Base-by-base conservation (phyloP, 1,140 invertebrate genomes). In the Ridgeia piscesae region DNA sequence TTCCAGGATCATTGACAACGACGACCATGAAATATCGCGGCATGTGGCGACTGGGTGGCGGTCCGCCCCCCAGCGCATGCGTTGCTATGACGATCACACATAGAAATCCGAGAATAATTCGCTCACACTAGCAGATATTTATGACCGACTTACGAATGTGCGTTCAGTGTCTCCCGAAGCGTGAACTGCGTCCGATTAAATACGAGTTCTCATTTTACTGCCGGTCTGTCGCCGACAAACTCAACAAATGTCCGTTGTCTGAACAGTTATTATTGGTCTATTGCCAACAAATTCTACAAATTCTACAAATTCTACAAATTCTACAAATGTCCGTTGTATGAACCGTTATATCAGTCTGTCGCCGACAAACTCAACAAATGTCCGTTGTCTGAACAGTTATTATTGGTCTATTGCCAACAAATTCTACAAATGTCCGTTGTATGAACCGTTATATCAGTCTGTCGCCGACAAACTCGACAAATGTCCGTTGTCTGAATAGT, bases 61-160 rank as follows among this genome's bases (percentile, higher is more conserved):
- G 27, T 21, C 58, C 58, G 58, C 58, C 58, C 27, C 58, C 58
- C 14, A 21, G 27, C 17, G 17, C 27, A 77, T 77, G 58, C 58
- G 58, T 77, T 77, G 58, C 58, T 77, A 77, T 77, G 58, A 77
- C 58, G 27, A 77, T 77, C 58, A 77, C 58, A 77, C 58, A 77
- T 77, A 77, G 58, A 77, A 77, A 77, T 77, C 58, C 58, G 58
- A 77, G 58, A 77, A 77, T 77, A 77, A 77, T 77, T 77, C 58
- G 58, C 58, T 77, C 58, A 77, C 58, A 77, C 58, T 77, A 77
- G 58, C 58, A 77, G 14, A 77, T 77, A 77, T 77, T 77, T 77
- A 77, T 77, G 58, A 77, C 58, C 58, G 58, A 77, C 58, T 77
- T 77, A 77, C 58, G 58, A 77, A 77, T 77, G 58, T 77, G 58